These are phyloP conservation scores for cat (Felis catus) DNA, from an alignment of 2,113 vertebrate genomes.

Conservation along the genomic window F.catus_Fca126_mat1.0 CM031420.1:114169501-114170000, in stretches of 20 bases:
- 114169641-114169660: not conserved
- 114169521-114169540: not conserved
- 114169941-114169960: no score
- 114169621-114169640: not conserved
- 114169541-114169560: not conserved
- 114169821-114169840: no score
- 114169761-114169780: not conserved
- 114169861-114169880: no score
- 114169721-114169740: slow-evolving; percentile 11
- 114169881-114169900: no score
- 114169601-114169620: not conserved
- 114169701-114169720: not conserved
- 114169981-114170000: no score
- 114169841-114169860: no score
- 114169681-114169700: not conserved
- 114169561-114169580: not conserved
- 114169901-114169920: no score
- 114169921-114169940: no score
- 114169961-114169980: no score
- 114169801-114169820: no score
- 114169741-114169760: not conserved
- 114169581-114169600: not conserved
- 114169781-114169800: not conserved
- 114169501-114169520: slow-evolving; percentile 10
- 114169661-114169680: not conserved